These are phyloP conservation scores for Typhlichthys eigenmanni DNA, from an alignment of 2,797 vertebrate species.

Conservation along the genomic window DNA sequence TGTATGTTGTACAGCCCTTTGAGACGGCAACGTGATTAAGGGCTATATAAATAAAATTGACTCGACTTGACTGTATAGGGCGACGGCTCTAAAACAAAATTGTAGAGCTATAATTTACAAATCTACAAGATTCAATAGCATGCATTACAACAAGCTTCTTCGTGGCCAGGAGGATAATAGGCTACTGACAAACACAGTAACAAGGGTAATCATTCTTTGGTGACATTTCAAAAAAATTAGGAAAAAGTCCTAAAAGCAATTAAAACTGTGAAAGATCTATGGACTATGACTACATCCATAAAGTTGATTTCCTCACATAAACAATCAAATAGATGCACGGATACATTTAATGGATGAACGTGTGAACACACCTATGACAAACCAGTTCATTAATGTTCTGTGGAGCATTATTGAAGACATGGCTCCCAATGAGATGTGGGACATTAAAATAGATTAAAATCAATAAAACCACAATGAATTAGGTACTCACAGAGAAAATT, in stretches of 20 bases:
- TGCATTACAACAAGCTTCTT: background rate
- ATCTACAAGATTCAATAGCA: background rate
- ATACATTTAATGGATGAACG: conserved; percentile 36
- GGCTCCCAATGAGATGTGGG: conserved; percentile 19
- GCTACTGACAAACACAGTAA: background rate
- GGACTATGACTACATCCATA: background rate
- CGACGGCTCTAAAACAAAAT: background rate
- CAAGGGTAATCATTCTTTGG: no score
- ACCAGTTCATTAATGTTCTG: conserved; percentile 23
- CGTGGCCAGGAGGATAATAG: background rate
- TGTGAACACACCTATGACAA: conserved; percentile 24
- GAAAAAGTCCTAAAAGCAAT: background rate
- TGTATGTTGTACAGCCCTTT: no score
- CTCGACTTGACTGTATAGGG: no score
- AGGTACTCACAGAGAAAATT: conserved; percentile 3
- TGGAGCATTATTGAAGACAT: conserved; percentile 17
- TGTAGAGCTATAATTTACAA: background rate
- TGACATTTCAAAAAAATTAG: no score
- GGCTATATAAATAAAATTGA: no score
- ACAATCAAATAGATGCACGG: conserved; percentile 13
- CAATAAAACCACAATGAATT: conserved; percentile 26
- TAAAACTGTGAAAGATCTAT: conserved; percentile 9
- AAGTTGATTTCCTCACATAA: conserved; percentile 1
- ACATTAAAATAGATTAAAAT: conserved; percentile 17
- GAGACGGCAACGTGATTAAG: no score